Evolutionary conservation across 2,113 vertebrate genomes (phyloP).

Genomic region (Isichthys henryi): DNA sequence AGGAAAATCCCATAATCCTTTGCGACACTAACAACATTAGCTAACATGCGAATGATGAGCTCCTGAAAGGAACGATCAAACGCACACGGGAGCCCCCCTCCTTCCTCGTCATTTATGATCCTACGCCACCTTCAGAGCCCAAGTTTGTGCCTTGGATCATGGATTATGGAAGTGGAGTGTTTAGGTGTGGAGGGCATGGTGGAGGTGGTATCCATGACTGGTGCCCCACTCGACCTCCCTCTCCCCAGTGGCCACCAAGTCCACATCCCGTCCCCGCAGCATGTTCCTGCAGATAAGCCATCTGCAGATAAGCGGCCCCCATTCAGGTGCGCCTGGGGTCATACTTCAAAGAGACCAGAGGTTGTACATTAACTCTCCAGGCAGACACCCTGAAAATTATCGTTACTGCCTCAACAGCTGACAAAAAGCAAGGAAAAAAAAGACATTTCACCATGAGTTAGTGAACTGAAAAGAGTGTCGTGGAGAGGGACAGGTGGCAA

Average conservation of each 20-base stretch:
- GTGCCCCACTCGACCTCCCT: background rate
- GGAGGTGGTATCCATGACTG: background rate
- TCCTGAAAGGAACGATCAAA: background rate
- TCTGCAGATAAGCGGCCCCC: background rate
- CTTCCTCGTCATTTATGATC: background rate
- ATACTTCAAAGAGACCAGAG: slow-evolving; percentile 19
- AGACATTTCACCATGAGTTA: slow-evolving; percentile 11
- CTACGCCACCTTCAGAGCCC: background rate
- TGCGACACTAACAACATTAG: background rate
- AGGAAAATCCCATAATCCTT: background rate
- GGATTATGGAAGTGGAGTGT: background rate
- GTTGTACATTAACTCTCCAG: slow-evolving; percentile 36
- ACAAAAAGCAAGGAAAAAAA: background rate
- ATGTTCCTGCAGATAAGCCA: slow-evolving; percentile 32
- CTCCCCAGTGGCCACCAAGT: background rate
- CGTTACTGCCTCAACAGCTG: background rate
- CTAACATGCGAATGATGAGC: background rate
- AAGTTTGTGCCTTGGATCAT: background rate
- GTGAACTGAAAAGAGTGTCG: background rate
- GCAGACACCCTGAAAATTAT: slow-evolving; percentile 25
- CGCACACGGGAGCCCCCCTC: background rate
- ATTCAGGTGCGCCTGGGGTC: slow-evolving; percentile 16
- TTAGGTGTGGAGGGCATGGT: background rate
- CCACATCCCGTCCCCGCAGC: background rate
- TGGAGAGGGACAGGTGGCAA: background rate